Base-by-base conservation (phyloP, 1,140 invertebrate genomes). In the Anthonomus grandis region DNA sequence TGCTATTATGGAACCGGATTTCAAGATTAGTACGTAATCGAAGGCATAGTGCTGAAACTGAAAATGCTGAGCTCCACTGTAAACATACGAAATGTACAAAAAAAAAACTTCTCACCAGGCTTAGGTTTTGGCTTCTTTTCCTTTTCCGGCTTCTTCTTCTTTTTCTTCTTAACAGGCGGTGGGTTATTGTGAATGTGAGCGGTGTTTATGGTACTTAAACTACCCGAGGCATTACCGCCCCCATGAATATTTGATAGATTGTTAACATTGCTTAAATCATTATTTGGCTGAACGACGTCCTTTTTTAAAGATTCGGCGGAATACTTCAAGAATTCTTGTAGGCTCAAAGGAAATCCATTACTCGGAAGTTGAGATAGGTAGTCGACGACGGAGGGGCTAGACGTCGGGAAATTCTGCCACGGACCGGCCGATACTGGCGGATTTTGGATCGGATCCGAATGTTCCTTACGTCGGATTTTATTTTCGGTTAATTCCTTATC, bases 311-410 rank as follows among this genome's bases (percentile, higher is more conserved):
- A 85, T 66, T 87, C 86, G 0, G 85, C 85, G 1, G 88, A 90
- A 70, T 90, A 90, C 72, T 91, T 91, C 15, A 91, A 79, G 64
- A 91, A 87, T 69, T 91, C 88, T 65, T 92, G 89, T 25, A 92
- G 74, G 37, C 86, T 89, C 19, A 91, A 70, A 0, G 87, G 87
- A 63, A 90, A 69, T 2, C 87, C 88, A 36, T 83, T 86, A 22
- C 85, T 82, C 27, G 84, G 84, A 59, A 87, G 71, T 67, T 86
- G 83, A 42, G 86, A 87, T 44, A 91, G 78, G 72, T 91, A 91
- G 74, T 91, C 88, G 12, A 87, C 87, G 12, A 91, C 87, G 0
- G 87, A 85, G 3, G 86, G 85, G 39, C 86, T 85, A 21, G 85
- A 83, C 5, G 85, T 81, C 2, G 83, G 80, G 36, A 91, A 73